Evolutionary conservation across 2,888 invertebrate genomes (phyloP).

Genomic region (Linnaemya tessellans): DNA sequence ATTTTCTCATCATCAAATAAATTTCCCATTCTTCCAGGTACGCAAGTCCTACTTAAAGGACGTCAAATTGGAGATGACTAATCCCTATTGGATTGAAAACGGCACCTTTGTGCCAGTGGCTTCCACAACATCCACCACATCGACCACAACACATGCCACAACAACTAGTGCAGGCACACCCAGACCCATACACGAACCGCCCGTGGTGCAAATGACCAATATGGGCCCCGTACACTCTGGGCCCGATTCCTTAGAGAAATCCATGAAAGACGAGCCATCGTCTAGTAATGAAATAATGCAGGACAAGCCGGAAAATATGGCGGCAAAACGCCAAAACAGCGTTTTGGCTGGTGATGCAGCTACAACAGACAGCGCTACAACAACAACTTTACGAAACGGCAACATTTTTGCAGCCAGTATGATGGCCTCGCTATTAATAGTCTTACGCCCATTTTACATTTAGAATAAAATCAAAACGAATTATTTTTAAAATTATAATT

Average conservation of each 20-base stretch:
- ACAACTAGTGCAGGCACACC: slow-evolving; percentile 84
- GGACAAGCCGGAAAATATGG: slow-evolving; percentile 81
- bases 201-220: slow-evolving; percentile 80
- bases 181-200: slow-evolving; percentile 83
- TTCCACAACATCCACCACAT: slow-evolving; percentile 88
- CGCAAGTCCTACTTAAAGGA: slow-evolving; percentile 87
- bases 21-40: slow-evolving; percentile 78
- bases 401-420: slow-evolving; percentile 27
- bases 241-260: slow-evolving; percentile 79
- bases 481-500: slow-evolving; percentile 50
- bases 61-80: slow-evolving; percentile 89
- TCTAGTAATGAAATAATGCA: slow-evolving; percentile 76
- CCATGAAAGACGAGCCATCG: slow-evolving; percentile 77
- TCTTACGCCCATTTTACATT: slow-evolving; percentile 53
- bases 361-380: slow-evolving; percentile 6
- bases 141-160: slow-evolving; percentile 85
- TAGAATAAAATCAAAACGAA: slow-evolving; percentile 60
- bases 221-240: slow-evolving; percentile 79
- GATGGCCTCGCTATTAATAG: slow-evolving; percentile 44
- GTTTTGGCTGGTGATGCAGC: slow-evolving; percentile 76
- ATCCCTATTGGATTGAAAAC: slow-evolving; percentile 90
- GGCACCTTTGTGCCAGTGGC: slow-evolving; percentile 91
- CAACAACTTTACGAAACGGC: slow-evolving; percentile 23
- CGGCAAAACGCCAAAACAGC: slow-evolving; percentile 76
- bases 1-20: too few species aligned